Evolutionary conservation across 2,797 vertebrate genomes (phyloP), one percentile per base, ranked within the genome.

Genomic region (Sebastes glaucus): DNA sequence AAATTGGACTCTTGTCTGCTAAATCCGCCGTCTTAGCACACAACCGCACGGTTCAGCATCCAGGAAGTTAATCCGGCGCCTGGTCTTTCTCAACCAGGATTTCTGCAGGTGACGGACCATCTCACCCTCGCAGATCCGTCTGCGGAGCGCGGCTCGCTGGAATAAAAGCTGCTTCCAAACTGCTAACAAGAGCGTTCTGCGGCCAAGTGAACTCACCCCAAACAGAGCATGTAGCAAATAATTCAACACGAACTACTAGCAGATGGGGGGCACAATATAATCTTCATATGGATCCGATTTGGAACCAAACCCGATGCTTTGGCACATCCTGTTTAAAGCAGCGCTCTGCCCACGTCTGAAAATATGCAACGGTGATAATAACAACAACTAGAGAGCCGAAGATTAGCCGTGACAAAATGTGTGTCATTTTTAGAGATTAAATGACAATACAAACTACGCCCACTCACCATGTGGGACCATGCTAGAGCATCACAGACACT

Each of bases 241-340:
- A 94, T 93, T 94, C 88, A 88, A 90, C 85, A 75, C 46, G 68
- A 94, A 95, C 93, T 72, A 85, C 87, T 90, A 94, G 93, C 94
- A 95, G 94, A 94, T 94, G 94, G 87, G 73, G 75, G 87, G 85
- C 89, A 91, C 89, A 87, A 85, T 88, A 92, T 93, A 93, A 92
- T 94, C 92, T 90, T 94, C 94, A 94, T 92, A 91, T 94, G 94
- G 94, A 94, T 94, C 90, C 87, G 78, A 94, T 95, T 94, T 93
- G 87, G 89, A 92, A 87, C 71, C 87, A 28, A 88, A 92, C 62
- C 88, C 86, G 71, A 77, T 38, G 18, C 87, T 90, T 89, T 73
- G 87, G 90, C 81, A 84, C 85, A 87, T 93, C 91, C 93, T 88
- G 93, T 93, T 94, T 92, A 92, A 93, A 86, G 83, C 82, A 61